A percentile compares a stretch with the other conserved stretches of the same genome.
Conservation (phyloP, 2,797 vertebrate genomes). For the Propithecus perrieri region DNA sequence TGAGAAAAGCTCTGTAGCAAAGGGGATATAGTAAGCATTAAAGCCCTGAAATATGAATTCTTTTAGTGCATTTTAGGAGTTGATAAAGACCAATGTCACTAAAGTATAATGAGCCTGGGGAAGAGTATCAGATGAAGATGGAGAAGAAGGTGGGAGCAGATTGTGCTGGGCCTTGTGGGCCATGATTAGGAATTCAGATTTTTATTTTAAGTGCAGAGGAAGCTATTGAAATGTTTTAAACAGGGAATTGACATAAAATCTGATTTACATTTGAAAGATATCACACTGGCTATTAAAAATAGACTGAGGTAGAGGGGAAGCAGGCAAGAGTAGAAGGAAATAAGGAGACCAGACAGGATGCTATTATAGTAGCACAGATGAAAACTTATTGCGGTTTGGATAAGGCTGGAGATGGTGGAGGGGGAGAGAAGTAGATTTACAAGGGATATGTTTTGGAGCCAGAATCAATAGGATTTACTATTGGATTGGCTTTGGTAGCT, state of each 20-base stretch:
- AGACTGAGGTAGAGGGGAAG: not conserved
- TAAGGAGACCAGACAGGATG: not conserved
- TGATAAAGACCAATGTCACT: not conserved
- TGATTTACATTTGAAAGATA: not conserved
- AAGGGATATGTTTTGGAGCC: not conserved
- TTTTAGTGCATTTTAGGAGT: not conserved
- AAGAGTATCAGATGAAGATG: not conserved
- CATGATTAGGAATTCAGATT: not conserved
- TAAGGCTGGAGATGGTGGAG: not conserved
- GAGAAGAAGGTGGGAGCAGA: not conserved
- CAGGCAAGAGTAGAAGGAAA: not conserved
- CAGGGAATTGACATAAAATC: not conserved
- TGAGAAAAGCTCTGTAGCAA: not conserved
- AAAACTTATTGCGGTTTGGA: not conserved
- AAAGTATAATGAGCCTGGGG: not conserved
- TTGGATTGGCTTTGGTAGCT: not conserved
- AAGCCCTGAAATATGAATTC: not conserved
- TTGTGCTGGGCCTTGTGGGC: not conserved
- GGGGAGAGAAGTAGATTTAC: not conserved
- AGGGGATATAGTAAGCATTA: not conserved
- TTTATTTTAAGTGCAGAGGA: not conserved
- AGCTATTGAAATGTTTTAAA: slow-evolving; percentile 6
- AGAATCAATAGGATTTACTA: not conserved
- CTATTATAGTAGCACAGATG: not conserved
- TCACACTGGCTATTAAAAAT: not conserved